These are phyloP conservation scores for Madoqua kirkii DNA, from an alignment of 2,113 vertebrate species.

Conservation along the genomic window DNA sequence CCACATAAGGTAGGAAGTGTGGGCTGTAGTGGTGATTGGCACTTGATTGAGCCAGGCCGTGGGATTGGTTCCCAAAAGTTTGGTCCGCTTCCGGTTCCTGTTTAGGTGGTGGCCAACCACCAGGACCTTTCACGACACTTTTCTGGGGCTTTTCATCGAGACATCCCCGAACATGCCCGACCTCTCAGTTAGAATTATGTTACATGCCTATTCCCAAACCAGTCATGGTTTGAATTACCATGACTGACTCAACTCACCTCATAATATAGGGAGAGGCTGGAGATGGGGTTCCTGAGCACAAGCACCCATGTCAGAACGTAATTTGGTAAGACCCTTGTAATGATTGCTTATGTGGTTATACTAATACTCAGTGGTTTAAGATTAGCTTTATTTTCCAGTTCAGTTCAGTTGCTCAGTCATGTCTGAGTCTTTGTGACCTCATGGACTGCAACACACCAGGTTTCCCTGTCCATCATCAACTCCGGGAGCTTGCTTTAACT, in stretches of 20 bases:
- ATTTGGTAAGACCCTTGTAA: not conserved
- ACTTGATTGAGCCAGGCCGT: no score
- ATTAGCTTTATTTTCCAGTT: not conserved
- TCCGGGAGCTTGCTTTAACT: not conserved
- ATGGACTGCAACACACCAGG: not conserved
- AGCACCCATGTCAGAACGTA: accelerated
- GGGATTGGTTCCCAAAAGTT: no score
- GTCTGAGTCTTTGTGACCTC: not conserved
- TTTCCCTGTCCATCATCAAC: not conserved
- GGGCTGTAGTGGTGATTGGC: no score
- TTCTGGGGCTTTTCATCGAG: no score
- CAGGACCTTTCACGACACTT: no score
- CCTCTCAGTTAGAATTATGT: not conserved
- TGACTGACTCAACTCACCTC: not conserved
- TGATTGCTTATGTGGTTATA: not conserved
- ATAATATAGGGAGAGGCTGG: not conserved
- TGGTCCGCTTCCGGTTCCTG: no score
- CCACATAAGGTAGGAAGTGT: no score
- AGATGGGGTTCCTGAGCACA: not conserved
- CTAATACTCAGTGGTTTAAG: not conserved
- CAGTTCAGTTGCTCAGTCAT: not conserved
- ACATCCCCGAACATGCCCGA: no score
- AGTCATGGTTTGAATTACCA: not conserved
- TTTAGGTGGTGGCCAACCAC: no score
- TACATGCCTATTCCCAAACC: not conserved